Base-by-base conservation (phyloP, 2,113 vertebrate genomes). In the Heloderma charlesbogerti region DNA sequence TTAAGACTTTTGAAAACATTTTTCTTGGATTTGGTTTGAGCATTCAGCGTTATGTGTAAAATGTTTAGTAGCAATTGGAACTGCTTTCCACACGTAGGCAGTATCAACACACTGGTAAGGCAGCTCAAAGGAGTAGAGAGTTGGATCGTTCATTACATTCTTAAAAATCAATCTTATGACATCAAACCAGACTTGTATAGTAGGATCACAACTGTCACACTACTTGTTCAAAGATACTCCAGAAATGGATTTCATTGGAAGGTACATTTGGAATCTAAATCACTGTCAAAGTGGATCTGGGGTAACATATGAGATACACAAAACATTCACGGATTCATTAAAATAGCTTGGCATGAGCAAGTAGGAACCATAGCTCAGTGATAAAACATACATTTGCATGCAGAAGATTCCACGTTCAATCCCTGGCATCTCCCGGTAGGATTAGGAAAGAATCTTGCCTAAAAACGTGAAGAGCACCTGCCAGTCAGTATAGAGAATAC, bases 91-190 rank as follows among this genome's bases (percentile, higher is more conserved):
- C 81, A 37, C 27, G 82, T 85, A 77, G 72, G 43, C 71, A 51
- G 13, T 93, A 90, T 92, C 91, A 40, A 48, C 77, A 0, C 88
- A n/a, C 3, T 89, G 34, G 29, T 71, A 80, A 81, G 83, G 1
- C 83, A 86, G 48, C 85, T 90, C 90, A 60, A 88, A 75, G 0
- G 0, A 0, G 0, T 37, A 10, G 27, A 40, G 22, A 51, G 48
- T 34, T 89, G 84, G 15, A 6, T 45, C 51, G 9, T 84, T 67
- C 48, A 10, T 69, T 87, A 51, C 34, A 69, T 90, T 43, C n/a
- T 86, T 89, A 84, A 89, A 93, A 83, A 40, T 89, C 16, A 84
- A 27, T 83, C 20, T 78, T 92, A 91, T 87, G 25, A 84, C 25
- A 6, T 67, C 15, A 86, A 29, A 78, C 67, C 34, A 34, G 1